Base-by-base conservation (phyloP, 2,113 vertebrate genomes). In the Phalacrocorax aristotelis region DNA sequence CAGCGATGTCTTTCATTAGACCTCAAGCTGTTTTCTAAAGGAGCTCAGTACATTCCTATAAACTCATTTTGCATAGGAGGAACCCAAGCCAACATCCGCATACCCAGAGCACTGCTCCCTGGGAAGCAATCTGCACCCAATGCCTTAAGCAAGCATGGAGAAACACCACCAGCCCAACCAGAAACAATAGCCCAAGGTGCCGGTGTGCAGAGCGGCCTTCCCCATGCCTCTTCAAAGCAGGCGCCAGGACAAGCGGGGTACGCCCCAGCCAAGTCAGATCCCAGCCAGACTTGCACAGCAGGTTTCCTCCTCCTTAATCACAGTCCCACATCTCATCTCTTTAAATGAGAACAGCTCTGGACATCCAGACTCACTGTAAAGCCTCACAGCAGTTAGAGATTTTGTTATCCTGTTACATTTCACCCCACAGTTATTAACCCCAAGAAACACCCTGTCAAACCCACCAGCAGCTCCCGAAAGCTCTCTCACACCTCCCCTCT, bases 1-100 rank as follows among this genome's bases (percentile, higher is more conserved):
- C 55, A 85, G 87, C 1, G 15, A 48, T 88, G 78, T 20, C 66
- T 88, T 76, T 87, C 87, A 61, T 82, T 61, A 92, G 58, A 26
- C 13, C 71, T 93, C 78, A 65, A 88, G 66, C 81, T 83, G 70
- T 34, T 95, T 54, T 48, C 75, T 49, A 71, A 84, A 95, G 81
- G 29, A 96, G 75, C 34, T 88, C 18, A 49, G 62, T 14, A 40
- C 48, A 22, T 85, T 85, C 66, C 91, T 80, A 26, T 15, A 69
- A 93, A 80, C 36, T 46, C 71, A 61, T 64, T 83, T 49, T 82
- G 49, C 94, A 74, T 29, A 48, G 69, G 68, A 94, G 38, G 36
- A 89, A 80, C 21, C 27, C 70, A 79, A 68, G 57, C 20, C 68
- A 87, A 49, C 25, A 3, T 16, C 48, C 6, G 0, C 26, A 13